phyloP scores from a whole-genome alignment of 1,140 invertebrate species.

The Thrips palmi region DNA sequence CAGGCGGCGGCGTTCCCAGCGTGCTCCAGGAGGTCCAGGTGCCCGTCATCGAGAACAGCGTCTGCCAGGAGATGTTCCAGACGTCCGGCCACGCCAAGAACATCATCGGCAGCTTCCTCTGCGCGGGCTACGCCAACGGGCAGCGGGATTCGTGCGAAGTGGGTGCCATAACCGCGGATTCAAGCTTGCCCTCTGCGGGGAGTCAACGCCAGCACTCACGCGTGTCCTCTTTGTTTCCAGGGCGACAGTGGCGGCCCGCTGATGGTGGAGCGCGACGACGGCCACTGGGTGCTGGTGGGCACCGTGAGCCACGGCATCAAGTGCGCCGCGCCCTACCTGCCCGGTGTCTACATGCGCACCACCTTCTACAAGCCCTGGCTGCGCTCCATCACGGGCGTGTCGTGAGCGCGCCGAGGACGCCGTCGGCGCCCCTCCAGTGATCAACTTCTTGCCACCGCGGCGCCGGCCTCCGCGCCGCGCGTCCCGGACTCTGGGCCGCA shows the following conservation, averaged over 20 bases:
- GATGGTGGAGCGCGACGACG: constrained; percentile 62
- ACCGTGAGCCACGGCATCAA: constrained; percentile 92
- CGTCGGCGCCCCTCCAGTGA: constrained; percentile 12
- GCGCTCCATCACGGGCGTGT: constrained; percentile 64
- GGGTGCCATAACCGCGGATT: too few relatives aligned
- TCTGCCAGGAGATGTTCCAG: constrained; percentile 87
- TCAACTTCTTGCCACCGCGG: too few relatives aligned
- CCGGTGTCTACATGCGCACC: constrained; percentile 84
- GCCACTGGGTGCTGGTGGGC: constrained; percentile 74
- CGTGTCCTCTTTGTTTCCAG: constrained; percentile 31
- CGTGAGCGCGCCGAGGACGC: constrained; percentile 22
- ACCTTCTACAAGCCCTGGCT: constrained; percentile 83
- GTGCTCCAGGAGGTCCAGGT: constrained; percentile 82
- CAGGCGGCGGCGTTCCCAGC: constrained; percentile 71
- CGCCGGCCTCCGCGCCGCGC: too few relatives aligned
- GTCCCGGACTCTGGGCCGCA: too few relatives aligned
- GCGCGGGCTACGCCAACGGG: constrained; percentile 81
- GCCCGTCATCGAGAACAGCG: constrained; percentile 74
- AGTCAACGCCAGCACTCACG: too few relatives aligned
- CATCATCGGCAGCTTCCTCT: constrained; percentile 78
- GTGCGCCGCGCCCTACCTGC: constrained; percentile 75
- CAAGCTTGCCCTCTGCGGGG: too few relatives aligned
- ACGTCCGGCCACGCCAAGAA: constrained; percentile 73
- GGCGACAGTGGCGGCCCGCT: constrained; percentile 87
- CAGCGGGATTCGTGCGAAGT: constrained; percentile 90